A percentile compares a stretch with the other conserved stretches of the same genome.
phyloP scores from a whole-genome alignment of 2,888 invertebrate species.

The Eudemis profundana region DNA sequence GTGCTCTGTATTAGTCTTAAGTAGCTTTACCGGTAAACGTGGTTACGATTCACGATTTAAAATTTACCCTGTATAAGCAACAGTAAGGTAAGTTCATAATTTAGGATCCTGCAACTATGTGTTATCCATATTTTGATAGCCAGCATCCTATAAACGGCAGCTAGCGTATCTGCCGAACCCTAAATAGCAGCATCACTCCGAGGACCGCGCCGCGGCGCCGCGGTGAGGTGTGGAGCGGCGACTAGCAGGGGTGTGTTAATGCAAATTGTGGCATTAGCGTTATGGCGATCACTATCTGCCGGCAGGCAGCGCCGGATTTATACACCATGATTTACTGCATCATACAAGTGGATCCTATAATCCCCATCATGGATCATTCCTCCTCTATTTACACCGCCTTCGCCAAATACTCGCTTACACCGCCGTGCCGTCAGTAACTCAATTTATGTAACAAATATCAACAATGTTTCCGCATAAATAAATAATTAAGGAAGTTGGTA shows the following conservation, averaged over 20 bases:
- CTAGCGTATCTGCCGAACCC: conserved; percentile 16
- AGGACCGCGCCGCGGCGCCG: conserved; percentile 13
- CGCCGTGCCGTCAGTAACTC: conserved; percentile 29
- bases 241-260: conserved; percentile 60
- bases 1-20: no score
- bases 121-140: no score
- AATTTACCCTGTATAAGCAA: no score
- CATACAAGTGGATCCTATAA: conserved; percentile 27
- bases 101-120: no score
- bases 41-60: no score
- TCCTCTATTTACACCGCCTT: conserved; percentile 8
- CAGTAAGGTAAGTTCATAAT: no score
- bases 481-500: conserved; percentile 84
- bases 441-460: conserved; percentile 75
- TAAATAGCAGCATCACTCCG: conserved; percentile 31
- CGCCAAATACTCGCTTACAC: conserved; percentile 19
- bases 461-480: conserved; percentile 82
- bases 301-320: conserved; percentile 48
- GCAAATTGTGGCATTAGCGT: conserved; percentile 75
- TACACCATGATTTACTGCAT: conserved; percentile 60
- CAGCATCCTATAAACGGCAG: no score
- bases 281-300: conserved; percentile 69
- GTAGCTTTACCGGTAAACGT: no score
- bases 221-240: conserved; percentile 16
- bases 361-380: conserved; percentile 17